Evolutionary conservation across 2,888 invertebrate genomes (phyloP), one percentile per base, ranked within the genome.

Genomic region (Caenorhabditis panamensis): DNA sequence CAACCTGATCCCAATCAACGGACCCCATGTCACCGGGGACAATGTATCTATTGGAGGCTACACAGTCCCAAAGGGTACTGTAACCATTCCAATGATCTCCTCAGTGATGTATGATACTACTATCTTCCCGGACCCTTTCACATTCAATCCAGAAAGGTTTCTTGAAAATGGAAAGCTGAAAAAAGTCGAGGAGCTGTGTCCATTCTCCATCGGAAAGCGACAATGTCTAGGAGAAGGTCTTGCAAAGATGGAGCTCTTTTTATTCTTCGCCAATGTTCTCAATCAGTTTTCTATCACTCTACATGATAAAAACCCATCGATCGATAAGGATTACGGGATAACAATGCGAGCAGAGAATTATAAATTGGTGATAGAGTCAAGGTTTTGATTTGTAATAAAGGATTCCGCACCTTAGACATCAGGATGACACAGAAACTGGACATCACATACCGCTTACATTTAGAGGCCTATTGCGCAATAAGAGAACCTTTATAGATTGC

Each of bases 181-280:
- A 26, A 80, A 76, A 47, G 54, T 75, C 4, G 80, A 80, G 37
- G 54, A 79, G 24, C 49, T 83, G 28, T 41, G 73, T 6, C 82
- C 82, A 11, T 82, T 82, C 37, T 82, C 82, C 0, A 58, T 80
- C n/a, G 82, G 82, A 24, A 77, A 78, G 36, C 49, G 83, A 13
- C 73, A n/a, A n/a, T n/a, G n/a, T n/a, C n/a, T n/a, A n/a, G n/a
- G n/a, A n/a, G n/a, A n/a, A n/a, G n/a, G n/a, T 75, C 53, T 83
- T 11, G 83, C 83, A 1, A 37, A 62, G 37, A 77, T 83, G 77
- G 83, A 83, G 28, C 63, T 83, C 8, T 83, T 83, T 62, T 47
- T 80, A 4, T 80, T 83, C 53, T 54, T 79, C 36, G 73, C 80
- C 13, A 83, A 83, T 36, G 28, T 83, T 13, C 69, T 77, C 41